Conservation (phyloP, 2,113 vertebrate genomes). For the Mixornis gularis region DNA sequence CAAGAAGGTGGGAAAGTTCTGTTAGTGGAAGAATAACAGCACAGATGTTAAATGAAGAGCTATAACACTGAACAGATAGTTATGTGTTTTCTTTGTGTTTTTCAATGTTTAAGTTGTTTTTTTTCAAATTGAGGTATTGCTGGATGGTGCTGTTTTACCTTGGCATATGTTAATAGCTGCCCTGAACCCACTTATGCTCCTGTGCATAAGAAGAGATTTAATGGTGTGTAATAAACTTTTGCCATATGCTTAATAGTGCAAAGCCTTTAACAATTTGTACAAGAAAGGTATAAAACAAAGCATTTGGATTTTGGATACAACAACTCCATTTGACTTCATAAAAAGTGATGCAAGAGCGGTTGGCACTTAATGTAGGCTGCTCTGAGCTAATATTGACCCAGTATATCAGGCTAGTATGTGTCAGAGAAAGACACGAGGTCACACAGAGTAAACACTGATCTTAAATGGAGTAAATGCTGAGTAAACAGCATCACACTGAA, state of each 20-base stretch:
- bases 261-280: slow-evolving; percentile 37
- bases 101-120: slow-evolving; percentile 1
- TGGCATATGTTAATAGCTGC: slow-evolving; percentile 54
- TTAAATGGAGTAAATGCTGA: neutral
- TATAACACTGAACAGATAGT: neutral
- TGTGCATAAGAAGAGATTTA: slow-evolving; percentile 36
- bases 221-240: slow-evolving; percentile 50
- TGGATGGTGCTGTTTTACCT: slow-evolving; percentile 37
- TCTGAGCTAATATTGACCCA: slow-evolving; percentile 24
- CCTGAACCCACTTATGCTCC: slow-evolving; percentile 19
- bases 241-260: slow-evolving; percentile 59
- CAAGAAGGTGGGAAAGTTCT: neutral
- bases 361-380: neutral
- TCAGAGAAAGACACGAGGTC: neutral
- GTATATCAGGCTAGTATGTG: neutral
- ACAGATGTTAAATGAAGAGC: slow-evolving; percentile 54
- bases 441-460: neutral
- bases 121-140: slow-evolving; percentile 5
- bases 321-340: slow-evolving; percentile 27
- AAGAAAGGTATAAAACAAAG: slow-evolving; percentile 41
- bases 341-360: neutral
- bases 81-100: neutral
- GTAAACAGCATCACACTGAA: neutral
- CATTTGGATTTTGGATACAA: slow-evolving; percentile 23
- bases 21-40: neutral